Base-by-base conservation (phyloP, 2,888 invertebrate genomes). In the Arctia plantaginis region DNA sequence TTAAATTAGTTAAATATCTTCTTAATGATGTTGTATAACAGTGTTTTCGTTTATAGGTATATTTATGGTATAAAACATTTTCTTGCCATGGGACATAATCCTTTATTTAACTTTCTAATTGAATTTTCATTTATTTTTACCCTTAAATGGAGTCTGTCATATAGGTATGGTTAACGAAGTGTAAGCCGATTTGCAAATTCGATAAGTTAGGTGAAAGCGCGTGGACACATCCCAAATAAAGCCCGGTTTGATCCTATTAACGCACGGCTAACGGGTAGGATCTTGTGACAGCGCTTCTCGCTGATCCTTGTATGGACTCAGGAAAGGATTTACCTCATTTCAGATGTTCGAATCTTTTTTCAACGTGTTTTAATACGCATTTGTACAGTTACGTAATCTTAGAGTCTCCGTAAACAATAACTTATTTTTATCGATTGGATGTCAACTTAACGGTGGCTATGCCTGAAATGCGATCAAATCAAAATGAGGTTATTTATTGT, bases 121-220 rank as follows among this genome's bases (percentile, higher is more conserved):
- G 39, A 47, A 30, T 68, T 15, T 20, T 8, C 66, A 33, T 73
- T 59, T 62, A 74, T 70, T 67, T 41, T 73, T 66, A 23, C 47
- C 39, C 51, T 66, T 69, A 76, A 80, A 83, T 73, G 55, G 67
- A 80, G 69, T 73, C 51, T n/a, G 65, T 75, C 64, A 73, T 75
- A 73, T 78, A 80, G 51, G 30, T 90, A 92, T 90, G 88, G 90
- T 88, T 94, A 94, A 95, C 93, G 94, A 94, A 91, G 92, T 93
- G 93, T 94, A 95, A 95, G 93, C 95, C 93, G 93, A 93, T 94
- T 94, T 93, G 94, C 93, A 93, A 95, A 95, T 94, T 94, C 94
- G 93, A 93, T 93, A 95, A 95, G 94, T 94, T 94, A 93, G 92
- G 92, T 92, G 91, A 94, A 94, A 94, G 94, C 93, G 93, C 92